Percentiles rank a stretch among this genome's conserved stretches.
phyloP scores from a whole-genome alignment of 1,140 invertebrate species.

The Drosophila sucinea region DNA sequence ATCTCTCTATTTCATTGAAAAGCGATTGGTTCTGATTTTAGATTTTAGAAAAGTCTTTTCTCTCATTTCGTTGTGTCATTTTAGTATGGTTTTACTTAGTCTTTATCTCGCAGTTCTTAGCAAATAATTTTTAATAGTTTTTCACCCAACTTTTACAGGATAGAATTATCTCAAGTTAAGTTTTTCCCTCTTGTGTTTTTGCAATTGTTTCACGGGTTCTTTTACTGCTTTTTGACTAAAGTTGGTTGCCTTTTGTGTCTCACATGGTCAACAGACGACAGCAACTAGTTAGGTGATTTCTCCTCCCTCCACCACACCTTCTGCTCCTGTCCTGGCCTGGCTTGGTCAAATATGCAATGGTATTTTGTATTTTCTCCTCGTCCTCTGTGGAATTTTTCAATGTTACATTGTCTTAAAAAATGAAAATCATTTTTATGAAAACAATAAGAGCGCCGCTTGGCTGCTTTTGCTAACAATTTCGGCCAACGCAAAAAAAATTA shows the following conservation, averaged over 20 bases:
- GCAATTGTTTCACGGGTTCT: slow-evolving; percentile 14
- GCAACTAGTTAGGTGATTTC: slow-evolving; percentile 21
- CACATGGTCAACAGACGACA: slow-evolving; percentile 21
- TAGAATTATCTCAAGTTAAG: not conserved
- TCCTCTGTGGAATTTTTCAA: slow-evolving; percentile 40
- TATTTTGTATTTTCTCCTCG: slow-evolving; percentile 34
- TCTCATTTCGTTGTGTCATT: no score
- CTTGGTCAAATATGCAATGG: slow-evolving; percentile 39
- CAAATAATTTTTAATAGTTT: no score
- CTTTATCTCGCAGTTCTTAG: not conserved
- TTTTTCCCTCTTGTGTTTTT: slow-evolving; percentile 3
- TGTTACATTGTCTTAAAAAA: slow-evolving; percentile 57
- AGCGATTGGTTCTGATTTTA: no score
- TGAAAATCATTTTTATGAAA: slow-evolving; percentile 68
- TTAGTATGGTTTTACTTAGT: not conserved
- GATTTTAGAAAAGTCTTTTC: no score
- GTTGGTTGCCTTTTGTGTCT: not conserved
- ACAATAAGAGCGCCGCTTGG: slow-evolving; percentile 62
- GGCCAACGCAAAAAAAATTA: slow-evolving; percentile 50
- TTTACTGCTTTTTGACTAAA: not conserved
- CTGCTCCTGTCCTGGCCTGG: slow-evolving; percentile 3
- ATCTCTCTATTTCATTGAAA: no score
- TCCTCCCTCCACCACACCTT: not conserved
- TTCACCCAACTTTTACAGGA: no score
- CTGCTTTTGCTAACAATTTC: slow-evolving; percentile 55